phyloP scores from a whole-genome alignment of 2,113 vertebrate species.

The Menura novaehollandiae region DNA sequence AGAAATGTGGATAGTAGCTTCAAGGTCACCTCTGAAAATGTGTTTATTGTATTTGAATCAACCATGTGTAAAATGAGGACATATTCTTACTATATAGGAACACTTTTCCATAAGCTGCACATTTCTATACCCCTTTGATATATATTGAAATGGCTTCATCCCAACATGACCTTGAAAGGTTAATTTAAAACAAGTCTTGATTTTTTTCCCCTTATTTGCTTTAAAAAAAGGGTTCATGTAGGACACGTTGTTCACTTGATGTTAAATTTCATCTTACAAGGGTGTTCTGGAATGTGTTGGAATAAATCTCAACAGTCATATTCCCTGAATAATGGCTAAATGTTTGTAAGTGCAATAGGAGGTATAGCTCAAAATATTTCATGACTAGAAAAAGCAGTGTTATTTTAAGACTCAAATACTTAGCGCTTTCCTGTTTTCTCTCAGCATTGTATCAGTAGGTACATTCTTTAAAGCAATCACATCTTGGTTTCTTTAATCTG shows the following conservation, averaged over 20 bases:
- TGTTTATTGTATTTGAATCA: neutral
- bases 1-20: neutral
- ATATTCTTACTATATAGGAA: neutral
- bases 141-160: constrained; percentile 13
- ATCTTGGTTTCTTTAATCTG: constrained; percentile 21
- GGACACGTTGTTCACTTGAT: constrained; percentile 58
- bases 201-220: neutral
- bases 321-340: constrained; percentile 50
- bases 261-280: constrained; percentile 63
- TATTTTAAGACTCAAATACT: constrained; percentile 40
- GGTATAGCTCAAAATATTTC: constrained; percentile 41
- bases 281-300: constrained; percentile 63
- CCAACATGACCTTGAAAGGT: constrained; percentile 43
- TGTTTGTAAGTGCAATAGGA: constrained; percentile 32
- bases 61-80: constrained; percentile 3
- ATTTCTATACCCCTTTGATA: neutral
- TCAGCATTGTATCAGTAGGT: constrained; percentile 55
- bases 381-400: constrained; percentile 3
- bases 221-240: constrained; percentile 20
- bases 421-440: constrained; percentile 38
- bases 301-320: constrained; percentile 56
- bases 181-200: constrained; percentile 28
- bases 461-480: constrained; percentile 41
- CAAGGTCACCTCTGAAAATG: constrained; percentile 8
- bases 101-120: neutral